These are phyloP conservation scores for Phymorhynchus buccinoides DNA, from an alignment of 1,140 invertebrate species.

Conservation along the genomic window DNA sequence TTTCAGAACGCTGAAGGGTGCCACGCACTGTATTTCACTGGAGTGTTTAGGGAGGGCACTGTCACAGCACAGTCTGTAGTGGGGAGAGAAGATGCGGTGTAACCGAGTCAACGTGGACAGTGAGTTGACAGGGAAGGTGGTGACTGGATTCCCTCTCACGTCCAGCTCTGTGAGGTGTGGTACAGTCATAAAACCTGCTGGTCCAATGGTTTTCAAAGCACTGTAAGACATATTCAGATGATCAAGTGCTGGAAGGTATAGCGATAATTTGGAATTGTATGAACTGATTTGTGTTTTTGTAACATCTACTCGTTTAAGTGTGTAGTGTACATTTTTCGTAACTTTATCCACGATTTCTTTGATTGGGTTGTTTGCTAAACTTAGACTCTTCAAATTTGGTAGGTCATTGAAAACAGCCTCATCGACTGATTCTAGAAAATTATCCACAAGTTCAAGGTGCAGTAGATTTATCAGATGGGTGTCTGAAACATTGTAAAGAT, in stretches of 20 bases:
- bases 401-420: background rate
- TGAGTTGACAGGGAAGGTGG: background rate
- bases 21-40: background rate
- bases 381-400: conserved; percentile 16
- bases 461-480: background rate
- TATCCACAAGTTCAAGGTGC: conserved; percentile 23
- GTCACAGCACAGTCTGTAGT: conserved; percentile 48
- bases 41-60: conserved; percentile 33
- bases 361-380: conserved; percentile 7
- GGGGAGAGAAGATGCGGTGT: conserved; percentile 31
- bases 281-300: background rate
- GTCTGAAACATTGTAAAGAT: conserved; percentile 5
- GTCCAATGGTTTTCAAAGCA: background rate
- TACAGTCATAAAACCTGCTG: background rate
- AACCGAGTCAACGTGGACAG: background rate
- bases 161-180: background rate
- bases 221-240: background rate
- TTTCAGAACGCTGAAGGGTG: conserved; percentile 44
- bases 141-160: background rate
- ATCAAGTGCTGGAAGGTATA: background rate
- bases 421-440: background rate
- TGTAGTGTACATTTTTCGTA: background rate
- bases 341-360: background rate
- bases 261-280: background rate
- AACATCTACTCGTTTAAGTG: background rate